These are phyloP conservation scores for Dendropsophus ebraccatus DNA, from an alignment of 2,113 vertebrate genomes.

Conservation along the genomic window DNA sequence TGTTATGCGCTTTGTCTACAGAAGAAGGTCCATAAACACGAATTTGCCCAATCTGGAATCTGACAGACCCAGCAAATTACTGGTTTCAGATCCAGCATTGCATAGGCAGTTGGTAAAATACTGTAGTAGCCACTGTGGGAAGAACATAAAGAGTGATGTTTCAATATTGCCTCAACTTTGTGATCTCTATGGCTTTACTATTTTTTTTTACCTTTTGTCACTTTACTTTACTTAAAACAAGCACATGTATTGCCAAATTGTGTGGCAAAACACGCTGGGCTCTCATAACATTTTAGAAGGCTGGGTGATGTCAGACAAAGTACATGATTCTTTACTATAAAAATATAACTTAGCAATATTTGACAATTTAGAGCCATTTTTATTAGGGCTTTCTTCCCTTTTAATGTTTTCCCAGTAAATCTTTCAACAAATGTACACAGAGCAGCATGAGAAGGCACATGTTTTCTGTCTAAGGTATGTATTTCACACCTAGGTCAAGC, in stretches of 20 bases:
- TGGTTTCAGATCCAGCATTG: background rate
- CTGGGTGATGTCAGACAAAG: conserved; percentile 58
- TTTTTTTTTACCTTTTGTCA: background rate
- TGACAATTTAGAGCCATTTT: conserved; percentile 58
- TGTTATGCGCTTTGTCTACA: background rate
- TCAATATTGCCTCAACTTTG: background rate
- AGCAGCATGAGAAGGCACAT: conserved; percentile 46
- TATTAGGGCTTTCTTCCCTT: conserved; percentile 59
- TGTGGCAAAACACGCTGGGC: conserved; percentile 34
- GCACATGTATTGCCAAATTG: conserved; percentile 43
- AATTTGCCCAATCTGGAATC: background rate
- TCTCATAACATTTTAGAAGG: conserved; percentile 56
- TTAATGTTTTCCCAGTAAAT: conserved; percentile 58
- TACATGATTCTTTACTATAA: conserved; percentile 55
- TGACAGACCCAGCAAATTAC: background rate
- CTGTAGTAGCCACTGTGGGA: background rate
- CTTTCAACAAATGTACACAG: conserved; percentile 58
- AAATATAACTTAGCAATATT: conserved; percentile 57
- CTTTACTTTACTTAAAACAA: conserved; percentile 23
- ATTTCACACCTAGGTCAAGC: conserved; percentile 54
- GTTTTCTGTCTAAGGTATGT: conserved; percentile 58
- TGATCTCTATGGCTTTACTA: background rate
- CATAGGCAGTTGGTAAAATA: background rate
- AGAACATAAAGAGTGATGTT: background rate
- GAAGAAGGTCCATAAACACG: background rate